Base-by-base conservation (phyloP, 1,140 invertebrate genomes). In the Myzus persicae region DNA sequence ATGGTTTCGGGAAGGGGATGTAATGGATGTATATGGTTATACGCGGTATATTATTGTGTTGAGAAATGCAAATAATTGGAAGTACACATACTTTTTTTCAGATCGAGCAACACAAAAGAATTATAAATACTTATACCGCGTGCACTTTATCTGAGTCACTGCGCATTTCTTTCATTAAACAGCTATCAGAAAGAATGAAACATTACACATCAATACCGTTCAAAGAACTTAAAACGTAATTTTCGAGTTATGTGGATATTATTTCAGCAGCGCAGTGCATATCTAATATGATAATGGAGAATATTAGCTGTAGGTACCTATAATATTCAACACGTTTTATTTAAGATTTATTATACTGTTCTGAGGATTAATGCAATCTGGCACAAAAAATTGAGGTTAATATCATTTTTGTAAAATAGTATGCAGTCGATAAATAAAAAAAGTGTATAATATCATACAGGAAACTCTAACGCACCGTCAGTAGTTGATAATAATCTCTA, bases 401-500 rank as follows among this genome's bases (percentile, higher is more conserved):
- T 40, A 26, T 84, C 0, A 40, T 84, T 84, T 84, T 84, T 22
- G 82, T 40, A 38, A 40, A 40, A 84, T 4, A 40, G 40, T n/a
- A 76, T n/a, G n/a, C 3, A 76, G 59, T 76, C 59, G 5, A 76
- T 76, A 76, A 76, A 76, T 18, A 54, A 54, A 54, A 54, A 76
- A 76, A 20, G 59, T 76, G 20, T 18, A 76, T 76, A 36, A 76
- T 76, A 76, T 24, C 36, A 36, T 24, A 20, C n/a, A 24, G 42
- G 20, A 51, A 22, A 38, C 11, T 22, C 14, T 48, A 20, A 31
- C 20, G 20, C 22, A 24, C 1, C 36, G 20, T 7, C n/a, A 26
- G 24, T 67, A 26, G 24, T 67, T 59, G 54, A 91, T 67, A 91
- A 91, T 67, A 91, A 91, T 67, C 38, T 46, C 38, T 91, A 38